Evolutionary conservation across 1,140 invertebrate species (phyloP).

Genomic region (Rhopalosiphum maidis): DNA sequence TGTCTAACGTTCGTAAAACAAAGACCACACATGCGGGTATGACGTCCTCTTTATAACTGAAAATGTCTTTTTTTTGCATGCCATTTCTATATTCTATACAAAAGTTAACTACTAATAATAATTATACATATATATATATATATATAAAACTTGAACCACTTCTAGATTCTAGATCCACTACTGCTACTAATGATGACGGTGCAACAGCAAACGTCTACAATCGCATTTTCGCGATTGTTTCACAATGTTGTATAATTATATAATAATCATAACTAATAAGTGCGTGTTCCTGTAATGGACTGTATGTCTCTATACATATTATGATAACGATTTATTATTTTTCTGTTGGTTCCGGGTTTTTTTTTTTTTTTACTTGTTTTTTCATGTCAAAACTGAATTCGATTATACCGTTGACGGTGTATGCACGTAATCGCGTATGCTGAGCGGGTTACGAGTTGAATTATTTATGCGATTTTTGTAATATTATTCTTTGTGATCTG

Average conservation of each 20-base stretch:
- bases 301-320: neutral
- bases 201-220: neutral
- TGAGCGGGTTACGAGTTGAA: neutral
- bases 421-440: neutral
- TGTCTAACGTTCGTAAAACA: too few relatives aligned
- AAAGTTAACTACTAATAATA: too few relatives aligned
- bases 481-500: neutral
- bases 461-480: neutral
- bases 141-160: too few relatives aligned
- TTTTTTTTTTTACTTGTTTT: conserved; percentile 3
- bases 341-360: neutral
- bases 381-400: neutral
- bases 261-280: neutral
- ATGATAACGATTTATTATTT: neutral
- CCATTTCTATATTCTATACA: neutral
- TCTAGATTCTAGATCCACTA: neutral
- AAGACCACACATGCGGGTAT: too few relatives aligned
- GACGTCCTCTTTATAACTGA: too few relatives aligned
- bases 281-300: neutral
- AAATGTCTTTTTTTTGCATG: too few relatives aligned
- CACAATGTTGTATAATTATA: neutral
- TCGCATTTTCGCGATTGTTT: neutral
- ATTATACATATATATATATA: too few relatives aligned
- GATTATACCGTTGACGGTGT: neutral
- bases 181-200: neutral